Base-by-base conservation (phyloP, 2,888 invertebrate species). In the Lithophane ornitopus region DNA sequence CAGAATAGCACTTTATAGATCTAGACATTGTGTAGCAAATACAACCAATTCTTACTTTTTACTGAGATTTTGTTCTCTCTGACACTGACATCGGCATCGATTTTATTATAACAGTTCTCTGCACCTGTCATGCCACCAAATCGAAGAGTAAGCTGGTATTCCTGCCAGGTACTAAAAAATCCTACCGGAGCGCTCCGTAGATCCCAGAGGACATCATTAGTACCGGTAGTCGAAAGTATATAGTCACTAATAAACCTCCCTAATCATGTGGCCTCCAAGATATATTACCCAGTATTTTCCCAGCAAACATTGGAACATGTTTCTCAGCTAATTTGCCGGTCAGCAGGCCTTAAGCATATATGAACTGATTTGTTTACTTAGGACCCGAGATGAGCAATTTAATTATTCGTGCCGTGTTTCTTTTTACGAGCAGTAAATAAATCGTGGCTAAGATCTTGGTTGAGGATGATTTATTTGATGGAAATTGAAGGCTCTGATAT, bases 341-440 rank as follows among this genome's bases (percentile, higher is more conserved):
- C 82, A 84, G 77, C 68, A 78, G 67, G 56, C 52, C 68, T 76
- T 67, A 69, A 85, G 67, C 72, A 78, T 81, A 85, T 70, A 73
- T 74, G 39, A 34, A 73, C 74, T 79, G 86, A 84, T 85, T 80
- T 87, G 81, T 85, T 84, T 78, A 76, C 56, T 88, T 87, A 88
- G 87, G 88, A 88, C 63, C 73, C 62, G 66, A 76, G 79, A 87
- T 83, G 87, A 88, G 72, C 69, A 82, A 85, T 74, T 81, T 81
- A 85, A 87, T 84, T 79, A 85, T 84, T 76, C 34, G 63, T 72
- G 46, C 69, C 77, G 44, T 87, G 79, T 88, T 87, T 87, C 78
- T 80, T 85, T 84, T 82, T 84, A 78, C 71, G 63, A 58, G 44
- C 39, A 66, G 80, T 70, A 87, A 86, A 86, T 84, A 86, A 82